Base-by-base conservation (phyloP, 2,888 invertebrate species). In the Aricia artaxerxes region DNA sequence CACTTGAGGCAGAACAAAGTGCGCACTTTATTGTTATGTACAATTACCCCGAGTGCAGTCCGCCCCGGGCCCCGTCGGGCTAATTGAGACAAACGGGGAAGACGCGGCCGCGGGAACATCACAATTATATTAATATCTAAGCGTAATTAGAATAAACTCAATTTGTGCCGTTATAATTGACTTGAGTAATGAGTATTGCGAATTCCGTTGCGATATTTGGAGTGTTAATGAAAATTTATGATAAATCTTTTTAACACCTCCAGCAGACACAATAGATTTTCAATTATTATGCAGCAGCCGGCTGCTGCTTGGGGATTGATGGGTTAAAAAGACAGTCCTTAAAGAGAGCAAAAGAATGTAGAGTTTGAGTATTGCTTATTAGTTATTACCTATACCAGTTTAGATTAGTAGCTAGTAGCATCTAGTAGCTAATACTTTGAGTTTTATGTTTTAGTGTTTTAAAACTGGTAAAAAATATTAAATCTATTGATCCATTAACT, bases 1-100 rank as follows among this genome's bases (percentile, higher is more conserved):
- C 75, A 79, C 73, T 78, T 76, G 72, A 81, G 80, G 80, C 81
- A 80, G 61, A 79, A 78, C 79, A 81, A 79, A 81, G 60, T 78
- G 81, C 72, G 79, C 64, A 69, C 69, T 69, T 69, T 38, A 69
- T 35, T 69, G 69, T 38, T 69, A 69, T 69, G 69, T 69, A 69
- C 69, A 69, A 69, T 69, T 69, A 80, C 77, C 61, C 78, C 79
- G 81, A 78, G 82, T 81, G 84, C 84, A 86, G 83, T 86, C 87
- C 89, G 87, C 88, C 90, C 92, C 87, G 89, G 87, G 88, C 90
- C 92, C 91, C 84, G 82, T 81, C 80, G 82, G 89, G 90, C 92
- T 93, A 93, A 93, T 93, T 93, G 93, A 92, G 92, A 93, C 92
- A 92, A 92, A 93, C 92, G 91, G 92, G 91, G 90, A 91, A 92